A percentile compares a stretch with the other conserved stretches of the same genome.
Evolutionary conservation across 2,888 invertebrate species (phyloP).

Genomic region (Hirtodrosophila cameraria): DNA sequence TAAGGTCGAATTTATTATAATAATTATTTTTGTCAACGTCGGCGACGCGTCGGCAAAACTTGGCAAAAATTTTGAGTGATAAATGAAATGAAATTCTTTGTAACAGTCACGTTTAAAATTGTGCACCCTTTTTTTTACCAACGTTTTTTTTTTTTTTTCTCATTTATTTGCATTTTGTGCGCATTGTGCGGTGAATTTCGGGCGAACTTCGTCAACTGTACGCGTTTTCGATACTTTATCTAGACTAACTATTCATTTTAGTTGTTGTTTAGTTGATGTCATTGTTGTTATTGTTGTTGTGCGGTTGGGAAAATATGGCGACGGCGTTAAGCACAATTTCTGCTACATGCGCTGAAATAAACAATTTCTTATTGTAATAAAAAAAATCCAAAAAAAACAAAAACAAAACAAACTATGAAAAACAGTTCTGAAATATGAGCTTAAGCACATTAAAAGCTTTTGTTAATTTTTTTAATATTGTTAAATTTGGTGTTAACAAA

Average conservation of each 20-base stretch:
- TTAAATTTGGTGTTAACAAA: too few relatives aligned
- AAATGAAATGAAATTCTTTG: slow-evolving; percentile 76
- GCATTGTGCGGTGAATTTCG: slow-evolving; percentile 26
- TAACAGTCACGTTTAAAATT: slow-evolving; percentile 77
- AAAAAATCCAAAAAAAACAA: too few relatives aligned
- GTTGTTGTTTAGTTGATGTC: slow-evolving; percentile 29
- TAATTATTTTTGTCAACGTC: slow-evolving; percentile 76
- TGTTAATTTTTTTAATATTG: slow-evolving; percentile 4
- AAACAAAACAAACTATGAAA: background rate
- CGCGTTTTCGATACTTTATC: slow-evolving; percentile 39
- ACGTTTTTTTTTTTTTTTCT: slow-evolving; percentile 32
- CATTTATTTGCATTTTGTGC: slow-evolving; percentile 37
- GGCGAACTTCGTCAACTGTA: slow-evolving; percentile 1
- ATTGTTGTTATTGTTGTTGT: slow-evolving; percentile 34
- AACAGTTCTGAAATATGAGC: background rate
- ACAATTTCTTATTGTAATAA: slow-evolving; percentile 3
- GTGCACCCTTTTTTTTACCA: slow-evolving; percentile 56
- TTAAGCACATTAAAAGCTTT: background rate
- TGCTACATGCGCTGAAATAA: slow-evolving; percentile 57
- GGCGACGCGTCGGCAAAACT: slow-evolving; percentile 52
- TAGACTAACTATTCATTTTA: slow-evolving; percentile 24
- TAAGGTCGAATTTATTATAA: slow-evolving; percentile 79
- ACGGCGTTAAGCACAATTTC: slow-evolving; percentile 68
- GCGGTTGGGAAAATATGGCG: slow-evolving; percentile 45
- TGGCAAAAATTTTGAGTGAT: slow-evolving; percentile 62